Base-by-base conservation (phyloP, 2,113 vertebrate genomes). In the Spea bombifrons region DNA sequence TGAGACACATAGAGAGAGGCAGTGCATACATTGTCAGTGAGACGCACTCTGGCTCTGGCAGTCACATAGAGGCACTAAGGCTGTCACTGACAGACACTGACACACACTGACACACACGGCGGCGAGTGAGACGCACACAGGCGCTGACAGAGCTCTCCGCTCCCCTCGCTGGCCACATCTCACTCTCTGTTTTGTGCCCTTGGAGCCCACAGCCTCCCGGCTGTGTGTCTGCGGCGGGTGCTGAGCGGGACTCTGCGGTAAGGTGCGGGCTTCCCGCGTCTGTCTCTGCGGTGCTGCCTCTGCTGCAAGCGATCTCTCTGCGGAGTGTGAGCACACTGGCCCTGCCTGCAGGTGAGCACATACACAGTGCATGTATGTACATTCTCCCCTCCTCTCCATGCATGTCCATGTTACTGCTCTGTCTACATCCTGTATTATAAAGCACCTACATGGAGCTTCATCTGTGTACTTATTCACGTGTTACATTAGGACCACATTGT, bases 291-390 rank as follows among this genome's bases (percentile, higher is more conserved):
- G 77, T 73, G 77, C 9, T 50, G 50, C 63, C 43, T 3, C 44
- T 59, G 70, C 77, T 79, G 46, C 66, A 72, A 71, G 76, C 49
- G 61, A 79, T 72, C 74, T 77, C 86, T 83, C 65, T 73, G 71
- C 71, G 67, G 63, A 80, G 77, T 80, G 49, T 73, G 50, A 66
- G 47, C 77, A 73, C 69, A 73, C 84, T 76, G 80, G 83, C 85
- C 84, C 86, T 10, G 75, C 69, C 45, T 66, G 67, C 88, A 89
- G 88, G 87, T 88, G 88, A 78, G 88, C 82, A 82, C 80, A 53
- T 15, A 65, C 49, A 72, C 63, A 4, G 44, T 73, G 73, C 71
- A 73, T 81, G 47, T 72, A 52, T 7, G 43, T 64, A 46, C 61
- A 5, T 74, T 46, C 9, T 59, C 59, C 8, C 46, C 43, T 47